Percentiles rank a stretch among this genome's conserved stretches.
These are phyloP conservation scores for Diabrotica balteata DNA, from an alignment of 2,888 invertebrate genomes.

Conservation along the genomic window DNA sequence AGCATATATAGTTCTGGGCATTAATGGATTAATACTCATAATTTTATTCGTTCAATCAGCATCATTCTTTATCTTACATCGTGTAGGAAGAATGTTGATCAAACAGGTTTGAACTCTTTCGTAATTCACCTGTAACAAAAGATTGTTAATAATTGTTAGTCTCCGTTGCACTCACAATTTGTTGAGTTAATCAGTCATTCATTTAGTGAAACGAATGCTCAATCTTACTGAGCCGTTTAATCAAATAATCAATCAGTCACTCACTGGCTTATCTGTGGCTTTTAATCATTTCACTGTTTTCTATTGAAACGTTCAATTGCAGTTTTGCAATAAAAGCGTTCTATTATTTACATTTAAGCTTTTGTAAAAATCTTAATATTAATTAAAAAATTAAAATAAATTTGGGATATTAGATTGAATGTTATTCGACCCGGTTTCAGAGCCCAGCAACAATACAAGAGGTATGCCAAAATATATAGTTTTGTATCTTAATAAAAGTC, in stretches of 20 bases:
- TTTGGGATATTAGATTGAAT: too few species aligned
- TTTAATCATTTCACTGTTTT: background rate
- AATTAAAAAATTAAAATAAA: too few species aligned
- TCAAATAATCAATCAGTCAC: slow-evolving; percentile 10
- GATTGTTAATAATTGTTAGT: slow-evolving; percentile 2
- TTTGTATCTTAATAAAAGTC: too few species aligned
- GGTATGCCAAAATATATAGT: too few species aligned
- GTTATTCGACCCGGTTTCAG: too few species aligned
- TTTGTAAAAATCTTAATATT: too few species aligned
- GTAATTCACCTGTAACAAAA: background rate
- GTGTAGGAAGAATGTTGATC: background rate
- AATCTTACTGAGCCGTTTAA: slow-evolving; percentile 7
- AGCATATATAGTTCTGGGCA: too few species aligned
- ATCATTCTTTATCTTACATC: too few species aligned
- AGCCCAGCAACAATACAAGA: too few species aligned
- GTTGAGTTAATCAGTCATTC: slow-evolving; percentile 5
- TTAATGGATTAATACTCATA: too few species aligned
- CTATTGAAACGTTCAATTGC: slow-evolving; percentile 6
- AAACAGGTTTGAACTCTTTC: background rate
- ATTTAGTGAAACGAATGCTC: slow-evolving; percentile 1
- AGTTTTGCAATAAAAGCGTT: slow-evolving; percentile 5
- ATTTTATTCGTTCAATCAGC: too few species aligned
- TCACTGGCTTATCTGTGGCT: background rate
- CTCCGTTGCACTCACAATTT: slow-evolving; percentile 1
- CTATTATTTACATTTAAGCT: background rate